Evolutionary conservation across 2,888 invertebrate species (phyloP), one percentile per base, ranked within the genome.

Genomic region (Cataglyphis livida): DNA sequence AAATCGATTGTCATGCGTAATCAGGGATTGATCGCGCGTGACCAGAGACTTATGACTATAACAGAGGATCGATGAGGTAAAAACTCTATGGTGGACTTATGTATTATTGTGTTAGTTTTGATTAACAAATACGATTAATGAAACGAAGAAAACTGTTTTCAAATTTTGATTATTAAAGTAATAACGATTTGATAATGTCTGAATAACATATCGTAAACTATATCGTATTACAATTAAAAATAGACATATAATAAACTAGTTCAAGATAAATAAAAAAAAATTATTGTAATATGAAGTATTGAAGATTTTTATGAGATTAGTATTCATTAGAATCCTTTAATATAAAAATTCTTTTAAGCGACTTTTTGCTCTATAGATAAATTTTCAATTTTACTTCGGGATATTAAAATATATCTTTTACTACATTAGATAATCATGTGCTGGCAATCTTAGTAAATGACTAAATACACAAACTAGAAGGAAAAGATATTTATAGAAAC

Each of bases 1-100:
- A 54, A 79, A 48, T 32, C 44, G 59, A 65, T 76, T 32, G 68
- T 41, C n/a, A 68, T 0, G 21, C 32, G 59, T 44, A 35, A 71
- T 70, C 32, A 21, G 9, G 32, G 32, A 44, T 79, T 35, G 32
- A 70, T 65, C 54, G 51, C 35, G 35, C 28, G 6, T n/a, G 6
- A 44, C 10, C 6, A 28, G 7, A 28, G 41, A 59, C 21, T 78
- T 21, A 1, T 21, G 28, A 41, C 15, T 54, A 3, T 57, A 44
- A 62, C 15, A 18, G 12, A 48, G n/a, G 15, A 54, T 54, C 28
- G 25, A 38, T 35, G 25, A 15, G n/a, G n/a, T 38, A 38, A 35
- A 6, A 48, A 38, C 4, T 21, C 15, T n/a, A 1, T 54, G 3
- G 12, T 76, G 1, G 44, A 64, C 10, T 3, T n/a, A 15, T 12